phyloP scores from a whole-genome alignment of 2,797 vertebrate species.

The Loris lydekkerianus region DNA sequence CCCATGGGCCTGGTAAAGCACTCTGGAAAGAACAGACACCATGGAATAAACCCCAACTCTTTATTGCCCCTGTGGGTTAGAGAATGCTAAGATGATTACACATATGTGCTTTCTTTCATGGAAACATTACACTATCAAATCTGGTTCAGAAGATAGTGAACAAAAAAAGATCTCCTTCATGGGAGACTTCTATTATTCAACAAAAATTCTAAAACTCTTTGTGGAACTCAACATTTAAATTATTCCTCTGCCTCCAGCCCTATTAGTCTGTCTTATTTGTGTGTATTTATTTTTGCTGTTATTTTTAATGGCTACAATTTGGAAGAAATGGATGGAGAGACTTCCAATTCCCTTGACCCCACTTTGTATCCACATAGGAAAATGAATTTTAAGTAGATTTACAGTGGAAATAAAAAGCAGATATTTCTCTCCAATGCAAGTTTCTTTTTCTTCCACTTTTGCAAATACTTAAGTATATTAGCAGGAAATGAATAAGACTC shows the following conservation, averaged over 20 bases:
- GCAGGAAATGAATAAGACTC: neutral
- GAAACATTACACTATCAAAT: neutral
- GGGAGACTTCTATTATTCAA: neutral
- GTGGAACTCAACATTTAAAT: neutral
- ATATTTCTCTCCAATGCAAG: neutral
- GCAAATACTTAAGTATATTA: constrained; percentile 65
- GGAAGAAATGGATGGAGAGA: neutral
- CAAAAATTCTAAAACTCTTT: neutral
- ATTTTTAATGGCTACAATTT: neutral
- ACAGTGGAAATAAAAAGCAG: neutral
- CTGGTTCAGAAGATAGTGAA: neutral
- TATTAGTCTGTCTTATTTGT: neutral
- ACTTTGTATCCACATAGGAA: constrained; percentile 23
- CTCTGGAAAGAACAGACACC: neutral
- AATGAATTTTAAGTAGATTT: constrained; percentile 59
- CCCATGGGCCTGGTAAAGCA: neutral
- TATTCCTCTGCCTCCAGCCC: neutral
- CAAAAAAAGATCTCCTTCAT: neutral
- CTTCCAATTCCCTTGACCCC: constrained; percentile 21
- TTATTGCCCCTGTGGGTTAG: neutral
- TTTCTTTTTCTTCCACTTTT: neutral
- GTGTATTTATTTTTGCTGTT: neutral
- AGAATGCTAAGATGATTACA: neutral
- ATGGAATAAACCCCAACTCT: neutral
- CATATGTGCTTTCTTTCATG: neutral